Conservation (phyloP, 2,113 vertebrate genomes). For the Uria aalge region DNA sequence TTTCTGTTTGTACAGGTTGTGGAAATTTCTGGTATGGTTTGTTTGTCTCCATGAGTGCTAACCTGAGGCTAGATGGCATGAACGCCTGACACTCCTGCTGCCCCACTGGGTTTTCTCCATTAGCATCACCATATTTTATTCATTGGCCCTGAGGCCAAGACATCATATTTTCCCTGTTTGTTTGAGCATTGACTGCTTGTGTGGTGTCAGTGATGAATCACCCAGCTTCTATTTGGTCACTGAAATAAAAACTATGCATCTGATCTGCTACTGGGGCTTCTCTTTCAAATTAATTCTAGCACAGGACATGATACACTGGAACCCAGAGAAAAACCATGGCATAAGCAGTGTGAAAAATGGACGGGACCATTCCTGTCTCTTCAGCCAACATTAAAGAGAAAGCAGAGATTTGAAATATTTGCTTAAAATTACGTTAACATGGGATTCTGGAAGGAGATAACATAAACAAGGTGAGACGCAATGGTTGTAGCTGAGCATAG, state of each 20-base stretch:
- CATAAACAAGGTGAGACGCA: background rate
- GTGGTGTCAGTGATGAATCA: background rate
- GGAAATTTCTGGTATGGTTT: background rate
- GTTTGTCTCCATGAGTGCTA: background rate
- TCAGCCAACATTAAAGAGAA: background rate
- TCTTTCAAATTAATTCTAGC: background rate
- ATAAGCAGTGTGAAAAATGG: background rate
- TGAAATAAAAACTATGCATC: background rate
- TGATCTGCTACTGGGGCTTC: background rate
- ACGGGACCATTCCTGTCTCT: background rate
- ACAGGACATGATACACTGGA: background rate
- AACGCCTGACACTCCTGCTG: background rate
- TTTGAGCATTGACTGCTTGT: background rate
- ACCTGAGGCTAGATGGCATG: background rate
- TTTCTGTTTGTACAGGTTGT: background rate
- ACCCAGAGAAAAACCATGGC: background rate
- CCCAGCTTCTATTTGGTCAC: background rate
- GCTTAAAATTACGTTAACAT: background rate
- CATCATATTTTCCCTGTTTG: background rate
- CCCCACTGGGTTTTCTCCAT: background rate
- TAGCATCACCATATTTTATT: background rate
- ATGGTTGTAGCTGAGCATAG: background rate
- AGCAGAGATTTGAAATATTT: background rate
- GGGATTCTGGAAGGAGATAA: background rate
- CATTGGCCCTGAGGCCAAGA: background rate